Evolutionary conservation across 2,888 invertebrate genomes (phyloP), one percentile per base, ranked within the genome.

Genomic region (Callinectes sapidus): DNA sequence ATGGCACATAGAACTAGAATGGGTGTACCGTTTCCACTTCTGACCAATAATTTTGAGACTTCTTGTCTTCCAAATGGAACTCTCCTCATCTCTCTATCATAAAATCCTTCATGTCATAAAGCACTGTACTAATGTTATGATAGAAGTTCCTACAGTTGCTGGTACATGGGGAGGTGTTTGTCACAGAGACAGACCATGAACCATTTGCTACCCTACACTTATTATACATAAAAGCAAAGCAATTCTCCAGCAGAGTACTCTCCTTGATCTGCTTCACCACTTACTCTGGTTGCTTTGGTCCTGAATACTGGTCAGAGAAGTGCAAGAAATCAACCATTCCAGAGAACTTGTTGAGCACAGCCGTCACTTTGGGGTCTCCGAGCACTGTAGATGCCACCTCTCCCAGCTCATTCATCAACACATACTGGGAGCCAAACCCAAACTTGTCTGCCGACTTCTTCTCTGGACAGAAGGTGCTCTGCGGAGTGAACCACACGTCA

Each of bases 251-350:
- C 28, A 61, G 23, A 61, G 28, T 71, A 71, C 28, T 71, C n/a
- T 71, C 35, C 81, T n/a, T 32, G 16, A 35, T 35, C 32, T 81
- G 16, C 32, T 5, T 16, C 35, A 28, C 0, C 81, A 93, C 94
- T 91, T 85, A 94, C 90, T 94, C 94, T 28, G 93, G 93, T 32
- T 94, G 97, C 96, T 98, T 98, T 54, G 97, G 97, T 71, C 99
- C 99, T 95, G 98, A 97, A 96, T 97, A 99, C 95, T 99, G 98
- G 96, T 99, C 99, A 92, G 99, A 99, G 95, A 99, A 97, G 96
- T 99, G 99, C 96, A 99, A 98, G 96, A 98, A 99, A 96, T 99
- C 99, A 95, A 99, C 97, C 95, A 97, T 96, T 94, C 97, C 97
- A 95, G 97, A 97, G 96, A 97, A 98, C 96, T 98, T 98, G 95